Conservation (phyloP, 2,797 vertebrate species). For the Fistularia commersonii region DNA sequence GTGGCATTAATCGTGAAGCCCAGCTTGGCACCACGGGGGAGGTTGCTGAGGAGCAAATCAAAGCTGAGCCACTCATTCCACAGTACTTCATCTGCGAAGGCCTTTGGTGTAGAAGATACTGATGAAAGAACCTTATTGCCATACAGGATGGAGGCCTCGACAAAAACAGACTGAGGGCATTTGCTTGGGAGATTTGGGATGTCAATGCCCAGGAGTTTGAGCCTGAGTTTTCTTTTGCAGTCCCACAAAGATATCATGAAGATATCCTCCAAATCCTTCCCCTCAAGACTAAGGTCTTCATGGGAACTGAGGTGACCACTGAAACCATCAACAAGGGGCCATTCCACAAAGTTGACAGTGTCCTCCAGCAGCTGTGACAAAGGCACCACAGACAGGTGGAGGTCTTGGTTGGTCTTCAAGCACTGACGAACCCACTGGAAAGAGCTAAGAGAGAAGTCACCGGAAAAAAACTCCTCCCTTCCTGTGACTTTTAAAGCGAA, state of each 20-base stretch:
- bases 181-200: slow-evolving; percentile 68
- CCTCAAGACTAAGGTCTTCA: slow-evolving; percentile 65
- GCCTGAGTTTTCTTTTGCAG: slow-evolving; percentile 73
- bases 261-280: slow-evolving; percentile 72
- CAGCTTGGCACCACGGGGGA: slow-evolving; percentile 76
- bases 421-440: slow-evolving; percentile 77
- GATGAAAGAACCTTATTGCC: slow-evolving; percentile 69
- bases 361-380: slow-evolving; percentile 57
- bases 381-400: slow-evolving; percentile 69
- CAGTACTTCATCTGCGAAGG: slow-evolving; percentile 75
- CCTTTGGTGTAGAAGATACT: slow-evolving; percentile 59
- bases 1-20: slow-evolving; percentile 67
- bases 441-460: slow-evolving; percentile 54
- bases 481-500: slow-evolving; percentile 72
- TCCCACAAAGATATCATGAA: slow-evolving; percentile 81
- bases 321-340: slow-evolving; percentile 73
- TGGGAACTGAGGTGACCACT: slow-evolving; percentile 73
- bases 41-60: slow-evolving; percentile 69
- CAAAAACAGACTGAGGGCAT: slow-evolving; percentile 60
- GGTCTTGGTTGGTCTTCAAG: slow-evolving; percentile 62
- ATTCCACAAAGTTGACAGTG: slow-evolving; percentile 55
- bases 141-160: slow-evolving; percentile 73
- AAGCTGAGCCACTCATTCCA: slow-evolving; percentile 81
- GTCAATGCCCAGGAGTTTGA: slow-evolving; percentile 79
- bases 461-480: slow-evolving; percentile 75